These are phyloP conservation scores for Ostrea denselamellosa DNA, from an alignment of 1,140 invertebrate species.

Conservation along the genomic window DNA sequence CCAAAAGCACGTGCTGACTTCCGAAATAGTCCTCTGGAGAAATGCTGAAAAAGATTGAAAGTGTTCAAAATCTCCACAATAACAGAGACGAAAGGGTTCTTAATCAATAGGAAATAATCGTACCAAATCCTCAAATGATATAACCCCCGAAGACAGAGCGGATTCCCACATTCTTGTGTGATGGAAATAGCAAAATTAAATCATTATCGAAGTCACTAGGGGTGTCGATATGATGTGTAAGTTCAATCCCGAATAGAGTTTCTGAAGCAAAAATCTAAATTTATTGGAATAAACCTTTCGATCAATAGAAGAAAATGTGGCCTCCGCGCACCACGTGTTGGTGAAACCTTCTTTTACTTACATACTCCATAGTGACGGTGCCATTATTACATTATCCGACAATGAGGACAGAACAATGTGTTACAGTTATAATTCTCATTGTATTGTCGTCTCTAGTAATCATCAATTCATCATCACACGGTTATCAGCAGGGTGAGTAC, in stretches of 20 bases:
- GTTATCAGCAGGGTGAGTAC: background rate
- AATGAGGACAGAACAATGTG: constrained; percentile 4
- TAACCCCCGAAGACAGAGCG: background rate
- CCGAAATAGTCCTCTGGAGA: constrained; percentile 1
- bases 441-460: background rate
- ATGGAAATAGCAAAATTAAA: constrained; percentile 38
- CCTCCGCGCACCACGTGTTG: background rate
- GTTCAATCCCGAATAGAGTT: constrained; percentile 9
- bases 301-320: constrained; percentile 1
- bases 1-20: constrained; percentile 16
- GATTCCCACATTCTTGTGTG: background rate
- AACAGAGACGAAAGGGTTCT: constrained; percentile 12
- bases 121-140: constrained; percentile 7
- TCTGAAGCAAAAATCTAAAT: constrained; percentile 8
- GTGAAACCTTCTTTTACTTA: constrained; percentile 19
- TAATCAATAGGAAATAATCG: constrained; percentile 36
- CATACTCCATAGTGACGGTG: background rate
- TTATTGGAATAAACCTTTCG: constrained; percentile 16
- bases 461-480: constrained; percentile 8
- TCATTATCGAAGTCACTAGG: constrained; percentile 17
- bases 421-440: background rate
- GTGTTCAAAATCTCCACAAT: constrained; percentile 36
- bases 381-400: background rate
- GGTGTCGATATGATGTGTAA: constrained; percentile 22
- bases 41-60: constrained; percentile 38